Evolutionary conservation across 2,888 invertebrate genomes (phyloP).

Genomic region (Bimastos eiseni): DNA sequence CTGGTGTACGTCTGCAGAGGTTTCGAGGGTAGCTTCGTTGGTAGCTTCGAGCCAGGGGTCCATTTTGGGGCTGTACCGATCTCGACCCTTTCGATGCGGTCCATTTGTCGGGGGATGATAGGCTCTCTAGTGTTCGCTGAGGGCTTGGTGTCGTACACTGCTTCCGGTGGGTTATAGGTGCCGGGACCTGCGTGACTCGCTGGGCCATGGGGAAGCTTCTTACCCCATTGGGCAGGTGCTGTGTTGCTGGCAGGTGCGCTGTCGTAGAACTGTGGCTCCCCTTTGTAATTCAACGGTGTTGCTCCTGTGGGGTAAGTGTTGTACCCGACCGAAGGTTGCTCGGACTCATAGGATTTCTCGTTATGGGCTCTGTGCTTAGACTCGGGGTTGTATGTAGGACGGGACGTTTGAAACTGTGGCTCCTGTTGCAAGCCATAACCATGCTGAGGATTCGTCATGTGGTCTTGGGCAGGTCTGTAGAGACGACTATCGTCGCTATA

Average conservation of each 20-base stretch:
- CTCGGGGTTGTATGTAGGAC: neutral
- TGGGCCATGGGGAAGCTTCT: neutral
- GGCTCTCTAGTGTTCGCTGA: neutral
- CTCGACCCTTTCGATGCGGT: slow-evolving; percentile 13
- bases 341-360: neutral
- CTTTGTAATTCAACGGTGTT: neutral
- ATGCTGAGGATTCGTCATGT: neutral
- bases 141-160: neutral
- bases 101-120: neutral
- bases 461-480: neutral
- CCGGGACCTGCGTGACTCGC: neutral
- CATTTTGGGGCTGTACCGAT: neutral
- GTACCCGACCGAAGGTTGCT: neutral
- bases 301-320: neutral
- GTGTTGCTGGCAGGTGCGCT: neutral
- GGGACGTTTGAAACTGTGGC: neutral
- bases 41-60: neutral
- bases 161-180: neutral
- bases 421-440: neutral
- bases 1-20: neutral
- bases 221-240: neutral
- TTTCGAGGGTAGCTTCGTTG: slow-evolving; percentile 7
- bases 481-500: neutral
- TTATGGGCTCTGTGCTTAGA: neutral
- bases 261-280: neutral